Conservation (phyloP, 1,140 invertebrate species). For the Bombus ignitus region DNA sequence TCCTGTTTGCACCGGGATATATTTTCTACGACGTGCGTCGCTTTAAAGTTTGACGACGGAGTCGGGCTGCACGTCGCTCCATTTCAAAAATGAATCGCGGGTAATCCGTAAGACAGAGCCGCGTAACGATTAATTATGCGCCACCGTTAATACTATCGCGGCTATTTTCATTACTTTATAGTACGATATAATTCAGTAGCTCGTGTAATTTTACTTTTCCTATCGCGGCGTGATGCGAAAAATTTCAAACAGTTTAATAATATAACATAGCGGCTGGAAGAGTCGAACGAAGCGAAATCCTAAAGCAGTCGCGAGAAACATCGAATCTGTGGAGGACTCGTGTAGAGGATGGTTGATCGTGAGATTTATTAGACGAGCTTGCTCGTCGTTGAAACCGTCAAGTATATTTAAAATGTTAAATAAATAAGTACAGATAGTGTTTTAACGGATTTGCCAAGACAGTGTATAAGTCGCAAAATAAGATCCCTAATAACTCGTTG, state of each 20-base stretch:
- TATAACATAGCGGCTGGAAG: neutral
- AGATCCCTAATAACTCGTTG: too few relatives aligned
- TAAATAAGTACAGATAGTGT: too few relatives aligned
- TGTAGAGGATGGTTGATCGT: too few relatives aligned
- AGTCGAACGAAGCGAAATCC: neutral
- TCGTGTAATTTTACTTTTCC: neutral
- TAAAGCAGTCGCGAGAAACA: neutral
- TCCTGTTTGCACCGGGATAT: slow-evolving; percentile 58
- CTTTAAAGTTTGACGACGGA: slow-evolving; percentile 51
- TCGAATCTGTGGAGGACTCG: too few relatives aligned
- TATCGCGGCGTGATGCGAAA: neutral
- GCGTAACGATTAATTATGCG: neutral
- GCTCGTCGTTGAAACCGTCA: too few relatives aligned
- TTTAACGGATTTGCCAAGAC: too few relatives aligned
- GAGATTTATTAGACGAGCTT: too few relatives aligned
- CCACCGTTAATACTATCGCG: neutral
- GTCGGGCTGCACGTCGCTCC: neutral
- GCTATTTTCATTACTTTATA: neutral
- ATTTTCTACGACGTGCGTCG: slow-evolving; percentile 50
- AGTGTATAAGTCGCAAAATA: too few relatives aligned
- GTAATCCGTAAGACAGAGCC: neutral
- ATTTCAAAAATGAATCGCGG: slow-evolving; percentile 16
- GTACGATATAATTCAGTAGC: too few relatives aligned
- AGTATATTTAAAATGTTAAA: too few relatives aligned
- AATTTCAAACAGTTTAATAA: neutral